Evolutionary conservation across 2,888 invertebrate species (phyloP), one percentile per base, ranked within the genome.

Genomic region (Clistopyga incitator): DNA sequence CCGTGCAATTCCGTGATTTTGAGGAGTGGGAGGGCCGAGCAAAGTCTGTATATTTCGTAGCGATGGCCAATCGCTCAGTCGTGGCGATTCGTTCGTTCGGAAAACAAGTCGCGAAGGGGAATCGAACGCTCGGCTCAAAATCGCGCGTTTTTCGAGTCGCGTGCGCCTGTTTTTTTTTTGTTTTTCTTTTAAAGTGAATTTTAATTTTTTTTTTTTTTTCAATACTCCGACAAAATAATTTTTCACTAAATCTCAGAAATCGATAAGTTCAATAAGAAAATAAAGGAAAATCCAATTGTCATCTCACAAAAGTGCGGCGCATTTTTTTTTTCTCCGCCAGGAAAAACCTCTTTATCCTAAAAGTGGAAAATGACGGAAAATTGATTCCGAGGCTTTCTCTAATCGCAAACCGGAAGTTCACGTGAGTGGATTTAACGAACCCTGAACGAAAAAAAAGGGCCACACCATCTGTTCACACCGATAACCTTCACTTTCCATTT

Each of bases 41-140:
- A 54, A 68, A 68, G 78, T 64, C 65, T 67, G 42, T 47, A 56
- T 52, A 38, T 59, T 61, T 29, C 70, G 68, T 47, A 64, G 64
- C 52, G 67, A 45, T 34, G 42, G 42, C 50, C 29, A 50, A 13
- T 65, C 56, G 18, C 71, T 78, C 71, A 83, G 82, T 83, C 75
- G 82, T 71, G 75, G 65, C 78, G 70, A 50, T 75, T 65, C 65
- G 34, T 47, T 59, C 50, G 61, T 56, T n/a, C 68, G 13, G 42
- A 42, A 42, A 8, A 61, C 64, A 45, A 42, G 67, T 61, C 25
- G 67, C 34, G 45, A 61, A 72, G 34, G 74, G 29, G 18, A 34
- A 20, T 82, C 78, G 68, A 72, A 54, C 34, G 6, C 50, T 54
- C 78, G 68, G 74, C n/a, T 34, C 72, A 59, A 70, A 70, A 20